phyloP scores from a whole-genome alignment of 2,888 invertebrate species.

The Auanema freiburgensis region DNA sequence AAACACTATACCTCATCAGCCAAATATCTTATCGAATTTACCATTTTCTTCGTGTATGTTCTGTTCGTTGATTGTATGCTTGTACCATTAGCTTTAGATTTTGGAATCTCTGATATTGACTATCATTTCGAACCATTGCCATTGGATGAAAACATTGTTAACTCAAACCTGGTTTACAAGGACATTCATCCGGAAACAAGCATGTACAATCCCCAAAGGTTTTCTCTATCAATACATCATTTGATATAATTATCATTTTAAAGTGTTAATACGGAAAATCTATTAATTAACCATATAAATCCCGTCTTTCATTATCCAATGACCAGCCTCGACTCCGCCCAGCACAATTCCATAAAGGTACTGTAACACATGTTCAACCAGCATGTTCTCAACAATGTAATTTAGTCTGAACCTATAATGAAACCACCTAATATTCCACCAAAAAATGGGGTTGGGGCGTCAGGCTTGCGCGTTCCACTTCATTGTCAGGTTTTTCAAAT shows the following conservation, averaged over 20 bases:
- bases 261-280: neutral
- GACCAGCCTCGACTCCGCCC: neutral
- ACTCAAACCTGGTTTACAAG: too few species aligned
- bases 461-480: neutral
- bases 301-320: constrained; percentile 4
- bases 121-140: neutral
- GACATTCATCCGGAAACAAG: too few species aligned
- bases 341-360: neutral
- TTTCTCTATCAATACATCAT: too few species aligned
- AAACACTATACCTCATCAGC: too few species aligned
- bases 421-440: neutral
- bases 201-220: too few species aligned
- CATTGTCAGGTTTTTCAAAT: too few species aligned
- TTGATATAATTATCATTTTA: neutral
- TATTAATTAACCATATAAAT: neutral
- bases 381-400: neutral
- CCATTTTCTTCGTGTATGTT: too few species aligned
- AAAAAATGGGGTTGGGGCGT: neutral
- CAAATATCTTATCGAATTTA: too few species aligned
- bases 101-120: neutral
- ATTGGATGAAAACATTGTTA: constrained; percentile 1
- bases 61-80: too few species aligned
- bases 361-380: too few species aligned
- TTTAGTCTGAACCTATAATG: neutral
- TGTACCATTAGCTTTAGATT: too few species aligned